Base-by-base conservation (phyloP, 2,888 invertebrate species). In the Miltochrista miniata region DNA sequence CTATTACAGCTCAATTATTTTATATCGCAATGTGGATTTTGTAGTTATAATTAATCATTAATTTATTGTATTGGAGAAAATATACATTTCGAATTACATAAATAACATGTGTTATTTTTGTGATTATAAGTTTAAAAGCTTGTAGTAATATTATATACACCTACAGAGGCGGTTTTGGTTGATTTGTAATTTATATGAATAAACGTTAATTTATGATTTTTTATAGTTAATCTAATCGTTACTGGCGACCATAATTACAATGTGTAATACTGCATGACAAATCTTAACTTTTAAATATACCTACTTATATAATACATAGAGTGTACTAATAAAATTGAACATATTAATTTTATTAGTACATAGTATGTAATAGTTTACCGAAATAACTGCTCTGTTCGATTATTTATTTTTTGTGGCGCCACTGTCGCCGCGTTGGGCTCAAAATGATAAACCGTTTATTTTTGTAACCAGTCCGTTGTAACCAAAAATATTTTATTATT, bases 51-150 rank as follows among this genome's bases (percentile, higher is more conserved):
- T 79, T 73, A 76, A 75, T 70, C 64, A 75, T 76, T 79, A 81
- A 83, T 83, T 82, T 83, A 82, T 78, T 80, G 66, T 81, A 80
- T 74, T 78, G 79, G 73, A 79, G 79, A 85, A 76, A 81, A 71
- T 82, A 84, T 82, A 85, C 76, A 81, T 81, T 84, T 86, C 73
- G 74, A 54, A 84, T 82, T 82, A 81, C 79, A 86, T 85, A 79
- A 80, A 76, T 87, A 85, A 85, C 78, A 31, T 71, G 83, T 79
- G 77, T 88, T 87, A 87, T 81, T 88, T 90, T 88, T 87, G 86
- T 87, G 86, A 87, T 90, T 85, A 80, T 88, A 87, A 85, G 87
- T 78, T 80, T 85, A 72, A 47, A 72, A 75, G 79, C 81, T 79
- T 84, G 76, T 87, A 87, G 83, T 83, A 75, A 79, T 83, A 79